These are phyloP conservation scores for Epirrhoe alternata DNA, from an alignment of 2,888 invertebrate genomes.

Conservation along the genomic window DNA sequence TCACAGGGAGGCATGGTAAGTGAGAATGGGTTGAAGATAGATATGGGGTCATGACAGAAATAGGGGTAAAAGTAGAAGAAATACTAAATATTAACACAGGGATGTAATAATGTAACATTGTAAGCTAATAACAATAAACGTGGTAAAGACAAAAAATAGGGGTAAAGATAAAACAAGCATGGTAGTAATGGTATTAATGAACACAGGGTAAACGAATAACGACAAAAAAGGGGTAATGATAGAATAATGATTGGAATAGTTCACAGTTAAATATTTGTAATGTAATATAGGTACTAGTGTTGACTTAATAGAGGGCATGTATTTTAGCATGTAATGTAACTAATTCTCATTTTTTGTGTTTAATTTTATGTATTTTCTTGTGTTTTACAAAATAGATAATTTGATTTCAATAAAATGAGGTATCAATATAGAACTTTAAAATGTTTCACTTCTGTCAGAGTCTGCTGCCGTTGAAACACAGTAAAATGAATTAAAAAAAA, in stretches of 20 bases:
- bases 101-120: too few relatives aligned
- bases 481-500: too few relatives aligned
- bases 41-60: not conserved
- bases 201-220: not conserved
- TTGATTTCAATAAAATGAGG: slow-evolving; percentile 35
- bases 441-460: too few relatives aligned
- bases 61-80: not conserved
- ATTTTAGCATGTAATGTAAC: slow-evolving; percentile 41
- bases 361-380: slow-evolving; percentile 33
- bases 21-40: not conserved
- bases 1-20: slow-evolving; percentile 81
- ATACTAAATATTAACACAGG: too few relatives aligned
- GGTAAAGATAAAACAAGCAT: not conserved
- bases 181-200: not conserved
- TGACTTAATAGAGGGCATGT: slow-evolving; percentile 32
- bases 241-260: not conserved
- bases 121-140: too few relatives aligned
- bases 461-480: too few relatives aligned
- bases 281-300: too few relatives aligned
- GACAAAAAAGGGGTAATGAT: not conserved
- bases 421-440: slow-evolving; percentile 24
- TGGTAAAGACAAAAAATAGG: not conserved
- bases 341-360: slow-evolving; percentile 39
- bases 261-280: not conserved
- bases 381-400: slow-evolving; percentile 27